Base-by-base conservation (phyloP, 2,113 vertebrate species). In the Lophochroa leadbeateri region DNA sequence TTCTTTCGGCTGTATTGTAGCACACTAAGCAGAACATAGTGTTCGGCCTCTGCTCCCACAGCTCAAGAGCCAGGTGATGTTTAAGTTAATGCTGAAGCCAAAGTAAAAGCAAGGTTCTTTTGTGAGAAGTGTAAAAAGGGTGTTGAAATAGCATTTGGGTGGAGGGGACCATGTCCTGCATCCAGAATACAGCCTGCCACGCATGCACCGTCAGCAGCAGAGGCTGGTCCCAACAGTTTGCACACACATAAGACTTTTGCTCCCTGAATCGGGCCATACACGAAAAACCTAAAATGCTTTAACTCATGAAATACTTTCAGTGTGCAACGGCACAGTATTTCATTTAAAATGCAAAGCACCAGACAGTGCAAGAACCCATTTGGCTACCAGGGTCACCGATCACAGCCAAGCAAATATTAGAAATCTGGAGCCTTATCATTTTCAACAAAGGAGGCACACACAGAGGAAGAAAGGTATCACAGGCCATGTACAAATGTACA, bases 321-420 rank as follows among this genome's bases (percentile, higher is more conserved):
- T 43, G 64, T 75, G 46, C 43, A 29, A 70, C 2, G 4, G 61
- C 55, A 88, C 69, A 86, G 94, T 97, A 97, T 97, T 96, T 96
- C 96, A 96, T 94, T 92, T 43, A n/a, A 91, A 93, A 92, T 17
- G 41, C 91, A 93, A 93, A 96, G 92, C 92, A 83, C 52, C 67
- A 72, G 28, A 82, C 7, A 90, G 27, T 20, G 64, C 76, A 81
- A 20, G 35, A 92, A 92, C 60, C 13, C 55, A 49, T 63, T 5
- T 46, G 47, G 43, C 64, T 93, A 78, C 19, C 11, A 77, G 9
- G 24, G 35, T 60, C 46, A 71, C 46, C 4, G 10, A 70, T 68
- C 77, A 84, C 61, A 96, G 88, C 50, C 84, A 95, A 84, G 79
- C 83, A 81, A 77, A n/a, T 61, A 90, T 1, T 64, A 85, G 78